A percentile compares a stretch with the other conserved stretches of the same genome.
Evolutionary conservation across 1,140 invertebrate species (phyloP).

Genomic region (Prorops nasuta): DNA sequence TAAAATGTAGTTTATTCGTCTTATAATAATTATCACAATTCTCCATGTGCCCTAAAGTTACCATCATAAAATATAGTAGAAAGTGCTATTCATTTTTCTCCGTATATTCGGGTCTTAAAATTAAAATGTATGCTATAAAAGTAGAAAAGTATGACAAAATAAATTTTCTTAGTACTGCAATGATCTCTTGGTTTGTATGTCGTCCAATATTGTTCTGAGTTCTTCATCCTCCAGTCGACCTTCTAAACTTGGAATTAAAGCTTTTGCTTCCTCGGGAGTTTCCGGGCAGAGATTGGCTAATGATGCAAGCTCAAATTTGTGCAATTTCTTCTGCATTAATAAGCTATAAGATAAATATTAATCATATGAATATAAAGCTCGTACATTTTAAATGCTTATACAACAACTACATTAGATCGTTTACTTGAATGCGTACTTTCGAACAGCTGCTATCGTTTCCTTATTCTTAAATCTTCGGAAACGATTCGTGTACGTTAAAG

Average conservation of each 20-base stretch:
- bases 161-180: slow-evolving; percentile 95
- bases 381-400: too few relatives aligned
- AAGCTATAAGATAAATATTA: slow-evolving; percentile 66
- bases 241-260: slow-evolving; percentile 93
- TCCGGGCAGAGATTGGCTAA: slow-evolving; percentile 97
- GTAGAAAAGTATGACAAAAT: too few relatives aligned
- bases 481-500: slow-evolving; percentile 91
- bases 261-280: slow-evolving; percentile 96
- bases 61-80: too few relatives aligned
- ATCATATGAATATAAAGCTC: slow-evolving; percentile 3
- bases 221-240: slow-evolving; percentile 96
- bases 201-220: slow-evolving; percentile 88
- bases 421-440: slow-evolving; percentile 65
- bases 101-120: too few relatives aligned
- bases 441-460: slow-evolving; percentile 93
- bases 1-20: too few relatives aligned
- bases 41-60: too few relatives aligned
- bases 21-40: too few relatives aligned
- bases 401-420: not conserved
- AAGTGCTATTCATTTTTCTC: too few relatives aligned
- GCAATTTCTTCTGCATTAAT: slow-evolving; percentile 91
- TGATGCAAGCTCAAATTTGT: slow-evolving; percentile 98
- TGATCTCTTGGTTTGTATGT: slow-evolving; percentile 96
- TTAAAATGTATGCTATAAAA: too few relatives aligned
- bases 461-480: slow-evolving; percentile 98